Conservation (phyloP, 2,888 invertebrate species). For the Polydrusus tereticollis region DNA sequence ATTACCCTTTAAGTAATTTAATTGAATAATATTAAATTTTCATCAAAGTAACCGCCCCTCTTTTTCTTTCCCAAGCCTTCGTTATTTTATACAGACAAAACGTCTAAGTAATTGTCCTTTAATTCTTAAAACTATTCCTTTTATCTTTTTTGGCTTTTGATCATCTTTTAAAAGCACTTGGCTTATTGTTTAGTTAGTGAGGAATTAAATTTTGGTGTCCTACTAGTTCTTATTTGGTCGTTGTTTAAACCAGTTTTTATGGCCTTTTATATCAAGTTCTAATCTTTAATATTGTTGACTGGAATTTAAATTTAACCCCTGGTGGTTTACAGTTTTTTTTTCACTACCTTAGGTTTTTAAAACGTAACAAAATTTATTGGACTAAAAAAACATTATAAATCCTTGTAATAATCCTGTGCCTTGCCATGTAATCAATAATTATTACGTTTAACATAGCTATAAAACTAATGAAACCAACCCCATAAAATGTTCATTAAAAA, state of each 20-base stretch:
- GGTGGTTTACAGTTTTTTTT: neutral
- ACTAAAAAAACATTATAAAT: slow-evolving; percentile 4
- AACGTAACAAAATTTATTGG: slow-evolving; percentile 17
- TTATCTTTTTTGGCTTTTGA: slow-evolving; percentile 2
- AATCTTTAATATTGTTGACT: neutral
- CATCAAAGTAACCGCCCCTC: neutral
- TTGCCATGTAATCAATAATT: slow-evolving; percentile 18
- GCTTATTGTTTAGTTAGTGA: neutral
- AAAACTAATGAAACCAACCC: slow-evolving; percentile 19
- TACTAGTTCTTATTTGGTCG: neutral
- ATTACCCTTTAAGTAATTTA: neutral
- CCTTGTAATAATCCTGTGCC: slow-evolving; percentile 2
- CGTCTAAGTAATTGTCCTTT: neutral
- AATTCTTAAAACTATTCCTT: slow-evolving; percentile 1
- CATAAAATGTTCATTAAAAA: slow-evolving; percentile 7
- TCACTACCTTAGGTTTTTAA: neutral
- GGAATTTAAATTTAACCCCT: neutral
- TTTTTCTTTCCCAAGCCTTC: neutral
- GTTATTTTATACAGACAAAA: neutral
- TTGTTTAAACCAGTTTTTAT: neutral
- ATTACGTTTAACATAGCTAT: slow-evolving; percentile 2
- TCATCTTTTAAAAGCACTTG: slow-evolving; percentile 3
- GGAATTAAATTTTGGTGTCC: neutral
- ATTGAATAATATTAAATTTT: neutral
- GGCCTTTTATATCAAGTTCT: neutral